Percentiles rank a stretch among this genome's conserved stretches.
phyloP scores from a whole-genome alignment of 2,113 vertebrate species.

The Lasiurus borealis region DNA sequence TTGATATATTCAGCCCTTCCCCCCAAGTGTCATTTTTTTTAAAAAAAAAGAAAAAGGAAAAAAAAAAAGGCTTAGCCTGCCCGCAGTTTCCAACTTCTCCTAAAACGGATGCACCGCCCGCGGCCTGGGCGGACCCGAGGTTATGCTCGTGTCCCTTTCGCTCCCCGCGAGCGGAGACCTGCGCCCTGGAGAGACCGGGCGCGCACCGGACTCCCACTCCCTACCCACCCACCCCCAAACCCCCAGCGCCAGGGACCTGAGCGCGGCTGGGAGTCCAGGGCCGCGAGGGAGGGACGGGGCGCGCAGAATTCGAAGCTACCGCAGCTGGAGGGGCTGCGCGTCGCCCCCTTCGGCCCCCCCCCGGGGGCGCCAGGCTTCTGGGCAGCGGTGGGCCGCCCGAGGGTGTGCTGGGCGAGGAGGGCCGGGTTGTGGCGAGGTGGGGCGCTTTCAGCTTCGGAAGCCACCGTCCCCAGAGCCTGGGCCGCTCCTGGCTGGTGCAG shows the following conservation, averaged over 20 bases:
- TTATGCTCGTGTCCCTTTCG: not conserved
- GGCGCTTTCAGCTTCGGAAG: not conserved
- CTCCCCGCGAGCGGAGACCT: not conserved
- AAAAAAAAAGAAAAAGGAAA: conserved; percentile 7
- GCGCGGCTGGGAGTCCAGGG: not conserved
- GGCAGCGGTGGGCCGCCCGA: rapidly evolving
- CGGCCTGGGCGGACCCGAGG: not conserved
- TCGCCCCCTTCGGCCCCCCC: not conserved
- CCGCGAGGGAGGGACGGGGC: not conserved
- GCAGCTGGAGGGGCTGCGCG: not conserved
- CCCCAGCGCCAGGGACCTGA: not conserved
- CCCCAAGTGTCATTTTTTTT: conserved; percentile 79
- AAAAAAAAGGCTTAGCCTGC: conserved; percentile 69
- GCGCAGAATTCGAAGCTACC: not conserved
- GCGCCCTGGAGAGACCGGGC: not conserved
- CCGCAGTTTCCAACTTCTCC: conserved; percentile 82
- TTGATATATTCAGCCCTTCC: conserved; percentile 88
- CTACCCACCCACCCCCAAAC: rapidly evolving
- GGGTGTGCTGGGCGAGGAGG: not conserved
- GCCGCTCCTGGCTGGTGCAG: not conserved
- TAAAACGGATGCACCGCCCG: conserved; percentile 54
- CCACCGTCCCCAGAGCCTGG: not conserved
- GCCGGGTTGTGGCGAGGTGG: not conserved
- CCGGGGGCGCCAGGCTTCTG: not conserved
- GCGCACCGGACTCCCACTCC: not conserved